phyloP scores from a whole-genome alignment of 2,888 invertebrate genomes.

The Ditylenchus weischeri region DNA sequence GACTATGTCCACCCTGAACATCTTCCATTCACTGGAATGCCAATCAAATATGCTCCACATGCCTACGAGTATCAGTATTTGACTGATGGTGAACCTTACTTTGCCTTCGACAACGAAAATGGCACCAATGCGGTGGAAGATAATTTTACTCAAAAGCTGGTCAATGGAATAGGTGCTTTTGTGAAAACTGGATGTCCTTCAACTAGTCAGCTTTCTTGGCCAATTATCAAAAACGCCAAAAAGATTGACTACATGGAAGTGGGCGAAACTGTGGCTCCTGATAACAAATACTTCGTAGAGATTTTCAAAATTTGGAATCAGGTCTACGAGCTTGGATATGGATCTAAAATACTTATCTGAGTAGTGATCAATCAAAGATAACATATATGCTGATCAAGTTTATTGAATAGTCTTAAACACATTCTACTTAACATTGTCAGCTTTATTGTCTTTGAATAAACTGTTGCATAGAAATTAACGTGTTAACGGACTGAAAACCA shows the following conservation, averaged over 20 bases:
- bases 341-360: too few relatives aligned
- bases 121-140: not conserved
- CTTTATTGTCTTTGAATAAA: too few relatives aligned
- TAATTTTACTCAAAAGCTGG: not conserved
- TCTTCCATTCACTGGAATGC: not conserved
- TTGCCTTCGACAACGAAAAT: not conserved
- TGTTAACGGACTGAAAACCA: too few relatives aligned
- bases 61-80: constrained; percentile 6
- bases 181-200: not conserved
- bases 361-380: too few relatives aligned
- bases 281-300: not conserved
- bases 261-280: not conserved
- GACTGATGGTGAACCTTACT: not conserved
- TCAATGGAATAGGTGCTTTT: not conserved
- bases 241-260: not conserved
- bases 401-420: too few relatives aligned
- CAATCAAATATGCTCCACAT: not conserved
- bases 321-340: too few relatives aligned
- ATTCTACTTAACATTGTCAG: too few relatives aligned
- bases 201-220: not conserved
- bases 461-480: too few relatives aligned
- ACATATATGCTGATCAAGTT: too few relatives aligned
- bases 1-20: constrained; percentile 7
- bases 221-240: not conserved
- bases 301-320: not conserved